Evolutionary conservation across 2,888 invertebrate genomes (phyloP), one percentile per base, ranked within the genome.

Genomic region (Dichetophora obliterata): DNA sequence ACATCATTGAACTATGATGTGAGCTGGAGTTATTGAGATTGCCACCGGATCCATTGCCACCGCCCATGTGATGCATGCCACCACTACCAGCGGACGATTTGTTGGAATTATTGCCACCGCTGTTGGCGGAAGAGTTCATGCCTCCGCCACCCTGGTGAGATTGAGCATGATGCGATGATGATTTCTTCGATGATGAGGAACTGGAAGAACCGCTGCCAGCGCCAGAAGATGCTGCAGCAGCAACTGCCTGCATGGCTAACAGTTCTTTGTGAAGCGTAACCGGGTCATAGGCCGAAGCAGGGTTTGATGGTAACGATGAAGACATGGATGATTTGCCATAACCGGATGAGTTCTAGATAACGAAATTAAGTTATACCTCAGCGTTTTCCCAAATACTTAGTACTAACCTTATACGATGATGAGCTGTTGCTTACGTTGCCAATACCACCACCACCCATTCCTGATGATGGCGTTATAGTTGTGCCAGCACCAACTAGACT

Each of bases 201-300:
- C 81, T 81, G 70, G 79, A 80, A 66, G 80, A 80, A 59, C 65
- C 59, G 34, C 80, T 78, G 34, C 81, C 82, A 5, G 80, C 82
- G 2, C 84, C 82, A 8, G 84, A 82, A 3, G 88, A 86, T 78
- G 88, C 87, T 34, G 89, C 87, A 8, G 88, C 89, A 24, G 89
- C 89, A 43, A 88, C 89, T 16, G 87, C 89, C 83, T 90, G 89
- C 89, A 90, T 90, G 75, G 90, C 90, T 78, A 90, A 82, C 71
- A 90, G 81, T 81, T 90, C 90, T 82, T 90, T 90, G 81, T 90
- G 90, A 80, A 90, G 82, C 52, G 86, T 88, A 22, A 88, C 88
- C 27, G 89, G 89, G 83, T 89, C 90, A 75, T 89, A 89, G 14
- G 89, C 88, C 3, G 88, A 88, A 19, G 87, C 86, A 0, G 89